Base-by-base conservation (phyloP, 92 coral and sea anemone species). In the Porites rus region DNA sequence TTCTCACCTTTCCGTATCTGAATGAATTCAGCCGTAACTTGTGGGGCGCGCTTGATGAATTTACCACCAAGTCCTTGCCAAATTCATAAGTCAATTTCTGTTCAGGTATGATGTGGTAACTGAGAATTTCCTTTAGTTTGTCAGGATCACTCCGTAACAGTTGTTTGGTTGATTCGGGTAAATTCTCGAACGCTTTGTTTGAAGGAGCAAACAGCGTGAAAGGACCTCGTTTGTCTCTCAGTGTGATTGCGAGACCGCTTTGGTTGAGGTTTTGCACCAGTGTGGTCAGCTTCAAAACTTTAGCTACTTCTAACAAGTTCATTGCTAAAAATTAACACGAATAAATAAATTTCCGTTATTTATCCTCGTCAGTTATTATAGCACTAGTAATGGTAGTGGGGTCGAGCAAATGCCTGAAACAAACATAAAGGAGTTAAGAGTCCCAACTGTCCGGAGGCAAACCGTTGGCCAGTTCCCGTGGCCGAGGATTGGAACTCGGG, bases 151-250 rank as follows among this genome's bases (percentile, higher is more conserved):
- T 67, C 65, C 73, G 77, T 12, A 95, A 20, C 69, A 79, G 73
- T 1, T 64, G 72, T 88, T 85, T 93, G 75, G 81, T 78, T n/a
- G 89, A 69, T 6, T 84, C 76, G 3, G 96, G 94, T 54, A 95
- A 77, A 18, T 87, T 92, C 56, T 91, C 87, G 87, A 95, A 93
- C 1, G 98, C 98, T 56, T 91, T 89, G 92, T 95, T 81, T 8
- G 98, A 91, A n/a, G 98, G 98, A 19, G 97, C 98, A 62, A 95
- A 93, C 53, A 93, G 78, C 8, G 98, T 95, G 17, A 86, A 88
- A 12, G 93, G 93, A 4, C 87, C 76, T 63, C 77, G 75, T 4
- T 74, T 89, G 8, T 84, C 83, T 63, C 75, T 79, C 2, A 94
- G 66, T 1, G 83, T 81, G 14, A 67, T 75, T 7, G 91, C 78